Evolutionary conservation across 2,888 invertebrate species (phyloP), one percentile per base, ranked within the genome.

Genomic region (Megamerina dolium): DNA sequence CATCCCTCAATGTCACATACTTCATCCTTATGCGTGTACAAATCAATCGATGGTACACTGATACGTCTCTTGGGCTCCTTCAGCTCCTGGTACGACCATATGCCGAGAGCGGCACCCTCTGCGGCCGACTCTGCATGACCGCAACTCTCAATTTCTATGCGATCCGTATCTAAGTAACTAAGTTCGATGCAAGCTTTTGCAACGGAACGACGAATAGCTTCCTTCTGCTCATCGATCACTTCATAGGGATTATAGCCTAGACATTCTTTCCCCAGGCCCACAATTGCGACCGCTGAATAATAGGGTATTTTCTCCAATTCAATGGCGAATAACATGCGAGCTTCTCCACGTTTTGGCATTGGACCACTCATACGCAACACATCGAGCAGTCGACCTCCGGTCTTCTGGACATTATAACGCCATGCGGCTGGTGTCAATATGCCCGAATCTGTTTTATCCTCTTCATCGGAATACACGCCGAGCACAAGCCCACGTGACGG

Each of bases 81-180:
- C 29, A 63, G 46, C 8, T 66, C 83, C 63, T 82, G 82, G 61
- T 84, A 89, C 3, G 76, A 67, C 81, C 82, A 87, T 8, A 80
- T 70, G 1, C 79, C 79, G 14, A 90, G 73, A 3, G 75, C 73
- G 1, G 84, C 80, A 2, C 87, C 89, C 67, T 89, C 89, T 1
- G 87, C 87, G 2, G 87, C 80, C 3, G 86, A 85, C 64, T 85
- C 84, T 0, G 87, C 81, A 8, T 83, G 85, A 0, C 68, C 69
- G 59, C 87, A 85, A 16, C 83, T 81, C 61, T 90, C 89, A 0
- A 89, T 74, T 48, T 77, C 76, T 23, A 89, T 78, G 19, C 74
- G 66, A 35, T 72, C 74, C 0, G 81, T 77, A 31, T 71, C 66
- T 13, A 81, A 63, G 3, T 68, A 58, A 30, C 77, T 75, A 9